A percentile compares a stretch with the other conserved stretches of the same genome.
These are phyloP conservation scores for Enteromius radiatus DNA, from an alignment of 2,797 vertebrate genomes.

Conservation along the genomic window DNA sequence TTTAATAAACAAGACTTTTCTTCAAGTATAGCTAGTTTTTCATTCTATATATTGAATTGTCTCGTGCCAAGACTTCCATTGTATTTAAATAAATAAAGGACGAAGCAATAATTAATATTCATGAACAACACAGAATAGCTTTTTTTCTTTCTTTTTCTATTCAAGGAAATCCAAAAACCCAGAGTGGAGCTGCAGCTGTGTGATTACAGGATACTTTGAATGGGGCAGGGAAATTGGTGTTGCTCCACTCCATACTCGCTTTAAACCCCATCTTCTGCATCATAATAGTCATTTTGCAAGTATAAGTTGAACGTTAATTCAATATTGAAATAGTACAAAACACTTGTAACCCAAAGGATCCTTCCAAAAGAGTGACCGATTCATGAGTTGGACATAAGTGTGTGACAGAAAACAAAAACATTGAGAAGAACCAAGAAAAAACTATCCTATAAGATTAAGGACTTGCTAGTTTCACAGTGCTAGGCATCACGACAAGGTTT, in stretches of 20 bases:
- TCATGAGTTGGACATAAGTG: neutral
- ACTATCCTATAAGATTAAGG: neutral
- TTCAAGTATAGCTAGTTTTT: neutral
- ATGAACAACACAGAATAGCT: neutral
- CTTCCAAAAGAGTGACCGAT: neutral
- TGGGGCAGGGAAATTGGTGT: neutral
- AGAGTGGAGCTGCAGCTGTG: neutral
- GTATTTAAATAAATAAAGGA: neutral
- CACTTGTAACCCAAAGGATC: neutral
- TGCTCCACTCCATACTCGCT: neutral
- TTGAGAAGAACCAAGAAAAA: neutral
- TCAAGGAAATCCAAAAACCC: neutral
- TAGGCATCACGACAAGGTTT: neutral
- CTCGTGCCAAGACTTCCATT: neutral
- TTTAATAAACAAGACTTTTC: slow-evolving; percentile 4
- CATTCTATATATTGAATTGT: neutral
- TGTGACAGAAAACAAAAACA: neutral
- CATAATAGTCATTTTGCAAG: too few species aligned
- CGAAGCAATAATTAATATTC: neutral
- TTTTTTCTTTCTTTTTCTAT: neutral
- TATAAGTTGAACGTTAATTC: neutral
- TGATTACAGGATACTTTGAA: neutral
- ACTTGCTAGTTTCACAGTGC: neutral
- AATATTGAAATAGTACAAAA: neutral
- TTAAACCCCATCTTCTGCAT: too few species aligned